Evolutionary conservation across 2,888 invertebrate species (phyloP).

Genomic region (Dermolepida albohirtum): DNA sequence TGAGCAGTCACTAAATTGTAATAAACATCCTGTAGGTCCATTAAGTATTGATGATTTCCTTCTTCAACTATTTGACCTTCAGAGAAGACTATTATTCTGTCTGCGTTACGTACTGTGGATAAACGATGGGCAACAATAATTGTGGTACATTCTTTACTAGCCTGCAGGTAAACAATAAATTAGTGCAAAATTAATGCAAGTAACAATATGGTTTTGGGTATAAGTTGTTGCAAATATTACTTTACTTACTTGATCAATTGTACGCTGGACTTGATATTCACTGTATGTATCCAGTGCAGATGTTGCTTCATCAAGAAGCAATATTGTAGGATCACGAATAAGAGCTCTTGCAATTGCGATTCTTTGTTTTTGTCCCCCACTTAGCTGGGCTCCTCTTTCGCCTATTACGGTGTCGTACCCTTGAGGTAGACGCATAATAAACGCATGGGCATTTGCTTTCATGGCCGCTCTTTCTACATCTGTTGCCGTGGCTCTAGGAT

Average conservation of each 20-base stretch:
- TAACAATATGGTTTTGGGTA: background rate
- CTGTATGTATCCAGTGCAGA: slow-evolving; percentile 89
- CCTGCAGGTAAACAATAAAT: slow-evolving; percentile 64
- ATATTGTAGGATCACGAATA: slow-evolving; percentile 82
- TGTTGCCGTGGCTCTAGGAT: slow-evolving; percentile 72
- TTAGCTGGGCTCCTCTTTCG: slow-evolving; percentile 84
- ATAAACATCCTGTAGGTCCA: slow-evolving; percentile 74
- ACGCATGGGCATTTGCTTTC: slow-evolving; percentile 82
- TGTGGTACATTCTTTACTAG: slow-evolving; percentile 80
- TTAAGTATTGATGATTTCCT: slow-evolving; percentile 78
- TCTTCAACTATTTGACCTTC: slow-evolving; percentile 76
- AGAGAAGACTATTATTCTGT: slow-evolving; percentile 79
- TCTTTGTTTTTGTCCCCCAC: slow-evolving; percentile 91
- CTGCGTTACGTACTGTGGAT: slow-evolving; percentile 79
- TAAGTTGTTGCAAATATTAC: no score
- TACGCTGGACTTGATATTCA: slow-evolving; percentile 89
- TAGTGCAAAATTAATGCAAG: background rate
- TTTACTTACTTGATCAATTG: slow-evolving; percentile 73
- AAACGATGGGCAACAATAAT: slow-evolving; percentile 84
- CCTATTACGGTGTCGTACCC: slow-evolving; percentile 88
- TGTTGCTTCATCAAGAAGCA: slow-evolving; percentile 89
- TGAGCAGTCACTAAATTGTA: slow-evolving; percentile 79
- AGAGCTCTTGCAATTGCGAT: slow-evolving; percentile 92
- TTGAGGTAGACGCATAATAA: slow-evolving; percentile 80
- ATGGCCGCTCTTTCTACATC: slow-evolving; percentile 79